A percentile compares a stretch with the other conserved stretches of the same genome.
Evolutionary conservation across 2,113 vertebrate species (phyloP).

Genomic region (Chlorodrepanis virens): DNA sequence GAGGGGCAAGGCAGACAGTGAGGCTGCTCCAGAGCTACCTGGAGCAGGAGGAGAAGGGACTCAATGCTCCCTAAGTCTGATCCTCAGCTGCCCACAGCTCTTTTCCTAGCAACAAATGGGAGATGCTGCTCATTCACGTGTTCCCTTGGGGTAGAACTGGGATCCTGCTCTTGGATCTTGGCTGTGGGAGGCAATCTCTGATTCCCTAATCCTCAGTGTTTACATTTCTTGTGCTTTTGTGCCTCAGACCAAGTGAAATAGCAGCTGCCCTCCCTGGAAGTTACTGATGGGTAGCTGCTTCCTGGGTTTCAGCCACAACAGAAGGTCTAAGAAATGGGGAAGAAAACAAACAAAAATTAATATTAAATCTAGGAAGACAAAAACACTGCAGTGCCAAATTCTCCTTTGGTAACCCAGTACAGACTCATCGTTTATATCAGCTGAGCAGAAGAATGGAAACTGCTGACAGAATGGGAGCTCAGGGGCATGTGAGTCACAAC

Average conservation of each 20-base stretch:
- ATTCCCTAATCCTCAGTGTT: background rate
- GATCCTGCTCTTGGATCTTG: background rate
- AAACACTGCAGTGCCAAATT: background rate
- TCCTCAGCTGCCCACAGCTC: background rate
- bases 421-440: constrained; percentile 28
- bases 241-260: background rate
- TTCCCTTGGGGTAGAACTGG: background rate
- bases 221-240: background rate
- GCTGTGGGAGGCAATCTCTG: background rate
- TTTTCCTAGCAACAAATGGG: background rate
- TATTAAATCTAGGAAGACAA: background rate
- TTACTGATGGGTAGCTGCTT: background rate
- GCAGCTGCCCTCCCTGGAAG: background rate
- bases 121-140: background rate
- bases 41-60: background rate
- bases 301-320: background rate
- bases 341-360: background rate
- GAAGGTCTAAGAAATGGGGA: background rate
- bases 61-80: background rate
- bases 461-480: constrained; percentile 57
- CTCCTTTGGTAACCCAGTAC: background rate
- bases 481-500: constrained; percentile 25
- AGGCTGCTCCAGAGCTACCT: background rate
- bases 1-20: background rate
- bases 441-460: constrained; percentile 39